phyloP scores from a whole-genome alignment of 2,113 vertebrate species.

The Scortum barcoo region DNA sequence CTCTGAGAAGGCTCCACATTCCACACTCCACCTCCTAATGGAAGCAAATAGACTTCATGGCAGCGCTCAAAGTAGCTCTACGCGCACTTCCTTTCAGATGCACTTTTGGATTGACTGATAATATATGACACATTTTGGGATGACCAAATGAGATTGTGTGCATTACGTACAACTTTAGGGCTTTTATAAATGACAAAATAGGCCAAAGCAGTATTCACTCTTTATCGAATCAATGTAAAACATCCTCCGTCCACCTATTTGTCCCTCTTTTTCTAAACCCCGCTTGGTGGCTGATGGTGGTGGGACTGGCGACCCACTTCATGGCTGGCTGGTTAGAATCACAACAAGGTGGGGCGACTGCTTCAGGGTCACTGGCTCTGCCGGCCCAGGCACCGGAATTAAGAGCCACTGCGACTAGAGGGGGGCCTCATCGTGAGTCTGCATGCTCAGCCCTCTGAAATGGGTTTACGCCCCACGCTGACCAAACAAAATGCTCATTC shows the following conservation, averaged over 20 bases:
- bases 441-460: constrained; percentile 73
- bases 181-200: neutral
- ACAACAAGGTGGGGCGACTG: constrained; percentile 78
- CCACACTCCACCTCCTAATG: constrained; percentile 62
- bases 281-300: constrained; percentile 40
- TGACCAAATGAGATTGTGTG: neutral
- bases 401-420: constrained; percentile 74
- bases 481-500: constrained; percentile 63
- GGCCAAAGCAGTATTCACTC: neutral
- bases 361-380: constrained; percentile 83
- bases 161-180: neutral
- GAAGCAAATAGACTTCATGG: constrained; percentile 53
- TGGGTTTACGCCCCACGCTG: constrained; percentile 52
- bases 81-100: constrained; percentile 18
- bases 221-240: neutral
- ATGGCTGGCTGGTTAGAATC: constrained; percentile 82
- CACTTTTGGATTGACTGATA: neutral
- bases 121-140: neutral
- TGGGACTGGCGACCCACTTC: constrained; percentile 72
- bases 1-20: constrained; percentile 74
- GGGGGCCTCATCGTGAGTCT: constrained; percentile 75
- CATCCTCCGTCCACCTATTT: constrained; percentile 33
- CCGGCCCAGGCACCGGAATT: constrained; percentile 75
- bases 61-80: constrained; percentile 5
- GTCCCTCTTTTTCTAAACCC: constrained; percentile 28